Conservation (phyloP, 2,113 vertebrate genomes). For the Coregonus clupeaformis region DNA sequence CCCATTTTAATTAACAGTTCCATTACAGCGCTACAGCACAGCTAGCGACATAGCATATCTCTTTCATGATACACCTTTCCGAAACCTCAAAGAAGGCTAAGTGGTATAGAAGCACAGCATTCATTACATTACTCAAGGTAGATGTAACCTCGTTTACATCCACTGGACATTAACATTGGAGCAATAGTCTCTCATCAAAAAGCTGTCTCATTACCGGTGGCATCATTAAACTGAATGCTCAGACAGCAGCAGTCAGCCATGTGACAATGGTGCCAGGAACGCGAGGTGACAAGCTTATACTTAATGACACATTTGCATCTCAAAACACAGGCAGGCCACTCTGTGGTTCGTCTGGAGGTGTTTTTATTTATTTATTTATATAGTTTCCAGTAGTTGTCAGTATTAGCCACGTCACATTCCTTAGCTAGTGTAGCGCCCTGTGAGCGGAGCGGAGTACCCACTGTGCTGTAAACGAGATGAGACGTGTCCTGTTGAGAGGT, state of each 20-base stretch:
- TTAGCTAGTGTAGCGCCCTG: conserved; percentile 29
- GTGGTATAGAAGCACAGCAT: background rate
- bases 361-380: conserved; percentile 45
- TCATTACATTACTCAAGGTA: background rate
- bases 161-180: conserved; percentile 27
- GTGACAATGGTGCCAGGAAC: conserved; percentile 50
- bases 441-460: conserved; percentile 36
- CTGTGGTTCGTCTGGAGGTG: conserved; percentile 14
- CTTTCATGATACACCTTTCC: background rate
- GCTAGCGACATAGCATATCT: background rate
- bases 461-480: conserved; percentile 73
- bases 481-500: conserved; percentile 64
- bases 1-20: background rate
- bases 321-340: conserved; percentile 36
- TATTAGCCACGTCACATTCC: conserved; percentile 44
- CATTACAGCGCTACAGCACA: background rate
- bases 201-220: conserved; percentile 53
- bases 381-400: conserved; percentile 45
- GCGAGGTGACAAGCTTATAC: conserved; percentile 26
- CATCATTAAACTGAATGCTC: conserved; percentile 56
- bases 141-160: conserved; percentile 3
- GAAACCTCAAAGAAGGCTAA: background rate
- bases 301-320: conserved; percentile 57
- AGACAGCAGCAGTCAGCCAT: conserved; percentile 35
- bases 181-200: conserved; percentile 45